Percentiles rank a stretch among this genome's conserved stretches.
phyloP scores from a whole-genome alignment of 2,888 invertebrate species.

The Cataglyphis livida region DNA sequence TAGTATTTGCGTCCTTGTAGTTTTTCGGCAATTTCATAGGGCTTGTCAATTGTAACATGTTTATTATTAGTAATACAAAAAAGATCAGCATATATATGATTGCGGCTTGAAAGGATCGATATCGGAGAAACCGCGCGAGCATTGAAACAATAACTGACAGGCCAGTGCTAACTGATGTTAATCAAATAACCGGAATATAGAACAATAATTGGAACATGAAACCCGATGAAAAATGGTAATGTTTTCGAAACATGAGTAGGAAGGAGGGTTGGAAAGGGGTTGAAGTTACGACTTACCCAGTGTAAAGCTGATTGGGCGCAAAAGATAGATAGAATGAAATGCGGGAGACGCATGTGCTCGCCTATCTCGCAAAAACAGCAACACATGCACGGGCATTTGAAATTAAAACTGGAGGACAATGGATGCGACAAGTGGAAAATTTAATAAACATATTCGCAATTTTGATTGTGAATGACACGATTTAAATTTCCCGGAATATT shows the following conservation, averaged over 20 bases:
- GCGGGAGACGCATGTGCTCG: neutral
- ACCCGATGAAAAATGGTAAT: conserved; percentile 33
- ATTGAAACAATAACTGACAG: conserved; percentile 17
- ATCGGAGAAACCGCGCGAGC: neutral
- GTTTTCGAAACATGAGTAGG: conserved; percentile 14
- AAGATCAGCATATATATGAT: neutral
- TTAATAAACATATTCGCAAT: conserved; percentile 41
- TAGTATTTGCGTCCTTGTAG: neutral
- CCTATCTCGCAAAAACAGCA: conserved; percentile 2
- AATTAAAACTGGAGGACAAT: conserved; percentile 8
- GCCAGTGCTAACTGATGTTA: conserved; percentile 22
- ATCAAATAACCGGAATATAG: conserved; percentile 39
- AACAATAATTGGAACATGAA: conserved; percentile 34
- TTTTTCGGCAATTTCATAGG: neutral
- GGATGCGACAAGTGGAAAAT: neutral
- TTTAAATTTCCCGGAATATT: neutral
- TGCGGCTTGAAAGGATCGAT: conserved; percentile 20
- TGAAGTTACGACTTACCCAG: neutral
- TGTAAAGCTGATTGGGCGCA: conserved; percentile 25
- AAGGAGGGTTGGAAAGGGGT: neutral
- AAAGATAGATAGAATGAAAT: conserved; percentile 29
- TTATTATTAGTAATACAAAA: neutral
- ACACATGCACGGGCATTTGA: neutral
- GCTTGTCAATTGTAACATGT: neutral
- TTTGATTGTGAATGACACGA: conserved; percentile 35